Base-by-base conservation (phyloP, 1,140 invertebrate genomes). In the Pseudomyrmex pallidus region DNA sequence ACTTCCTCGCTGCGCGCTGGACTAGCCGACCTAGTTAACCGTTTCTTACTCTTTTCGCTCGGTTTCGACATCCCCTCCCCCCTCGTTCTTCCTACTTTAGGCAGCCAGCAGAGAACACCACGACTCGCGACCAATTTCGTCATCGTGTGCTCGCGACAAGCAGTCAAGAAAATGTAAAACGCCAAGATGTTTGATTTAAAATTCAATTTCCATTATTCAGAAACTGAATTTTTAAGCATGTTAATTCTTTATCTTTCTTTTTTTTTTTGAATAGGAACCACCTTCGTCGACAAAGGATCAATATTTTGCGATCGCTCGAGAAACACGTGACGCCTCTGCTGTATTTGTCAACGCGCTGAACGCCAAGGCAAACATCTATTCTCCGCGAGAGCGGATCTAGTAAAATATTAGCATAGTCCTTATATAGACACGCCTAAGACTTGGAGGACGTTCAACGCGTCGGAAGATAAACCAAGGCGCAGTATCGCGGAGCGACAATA, bases 11-110 rank as follows among this genome's bases (percentile, higher is more conserved):
- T 92, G 83, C 89, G 85, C 9, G 82, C 87, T 70, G 90, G 90
- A 80, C 92, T 92, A 56, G 85, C 86, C 72, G 92, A 91, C 87
- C 92, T 92, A 84, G 73, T 90, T 66, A 91, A 90, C 82, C 86
- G 90, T 87, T 85, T 82, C 70, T 86, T 56, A 85, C 78, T 89
- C 74, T 74, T 85, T 82, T 80, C 63, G 84, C 57, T 88, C 22
- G 54, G 56, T 82, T 76, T 25, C 17, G 44, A 80, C 15, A 72
- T 2, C 20, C 15, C 17, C 35, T 67, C 5, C 7, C 15, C 74
- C 7, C 15, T 70, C 57, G 35, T 85, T 61, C 59, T 83, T 22
- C 52, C 56, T 74, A 70, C 20, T 62, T 57, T 83, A 35, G 66
- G 35, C 44, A 63, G 35, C 52, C 57, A 72, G 62, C 82, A 80